Conservation (phyloP, 2,797 vertebrate species). For the Xiphophorus birchmanni region DNA sequence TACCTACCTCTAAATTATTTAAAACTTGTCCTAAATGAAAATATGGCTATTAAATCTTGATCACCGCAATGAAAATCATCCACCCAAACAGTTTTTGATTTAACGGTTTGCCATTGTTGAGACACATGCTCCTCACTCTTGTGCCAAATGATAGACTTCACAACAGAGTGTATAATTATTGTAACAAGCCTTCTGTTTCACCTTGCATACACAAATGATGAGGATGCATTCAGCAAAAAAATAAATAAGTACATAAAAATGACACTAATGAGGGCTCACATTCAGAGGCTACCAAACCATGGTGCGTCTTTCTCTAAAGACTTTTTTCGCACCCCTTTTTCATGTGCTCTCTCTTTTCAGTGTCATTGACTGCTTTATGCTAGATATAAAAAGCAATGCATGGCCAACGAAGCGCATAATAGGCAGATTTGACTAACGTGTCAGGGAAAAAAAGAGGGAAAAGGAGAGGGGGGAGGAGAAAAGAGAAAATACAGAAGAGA, state of each 20-base stretch:
- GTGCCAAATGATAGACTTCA: slow-evolving; percentile 62
- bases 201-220: slow-evolving; percentile 36
- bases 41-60: background rate
- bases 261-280: slow-evolving; percentile 54
- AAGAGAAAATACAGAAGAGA: slow-evolving; percentile 16
- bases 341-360: slow-evolving; percentile 63
- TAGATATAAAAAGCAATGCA: slow-evolving; percentile 73
- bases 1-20: background rate
- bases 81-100: slow-evolving; percentile 24
- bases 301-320: slow-evolving; percentile 41
- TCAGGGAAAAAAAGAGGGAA: slow-evolving; percentile 58
- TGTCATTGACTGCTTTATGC: slow-evolving; percentile 75
- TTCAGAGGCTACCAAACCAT: slow-evolving; percentile 47
- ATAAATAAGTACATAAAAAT: slow-evolving; percentile 35
- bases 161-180: slow-evolving; percentile 68
- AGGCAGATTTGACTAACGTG: slow-evolving; percentile 74
- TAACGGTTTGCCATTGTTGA: slow-evolving; percentile 49
- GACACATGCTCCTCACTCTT: slow-evolving; percentile 60
- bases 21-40: background rate
- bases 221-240: slow-evolving; percentile 52
- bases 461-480: slow-evolving; percentile 8
- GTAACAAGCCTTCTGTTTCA: slow-evolving; percentile 61
- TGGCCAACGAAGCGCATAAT: slow-evolving; percentile 75
- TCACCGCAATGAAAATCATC: background rate
- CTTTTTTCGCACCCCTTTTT: slow-evolving; percentile 24